Base-by-base conservation (phyloP, 2,888 invertebrate genomes). In the Litoditis marina region DNA sequence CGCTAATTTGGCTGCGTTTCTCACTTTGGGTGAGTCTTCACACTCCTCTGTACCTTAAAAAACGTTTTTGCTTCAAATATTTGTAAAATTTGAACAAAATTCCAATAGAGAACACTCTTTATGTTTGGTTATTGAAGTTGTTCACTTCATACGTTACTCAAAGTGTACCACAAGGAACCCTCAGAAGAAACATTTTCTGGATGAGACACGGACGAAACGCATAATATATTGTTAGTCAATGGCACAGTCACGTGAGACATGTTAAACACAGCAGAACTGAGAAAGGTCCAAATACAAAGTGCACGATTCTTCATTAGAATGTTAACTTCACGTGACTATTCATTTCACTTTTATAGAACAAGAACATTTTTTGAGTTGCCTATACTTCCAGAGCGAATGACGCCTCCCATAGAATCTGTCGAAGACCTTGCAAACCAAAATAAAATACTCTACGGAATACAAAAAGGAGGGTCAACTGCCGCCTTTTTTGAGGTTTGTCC, bases 1-100 rank as follows among this genome's bases (percentile, higher is more conserved):
- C 44, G 98, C 98, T 65, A 98, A 98, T 85, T 87, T 98, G 78
- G 94, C 94, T 25, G 96, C 98, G 3, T 96, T 96, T 84, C 88
- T 98, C 63, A 98, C 96, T 16, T 91, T 95, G 63, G 94, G 95
- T 61, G 59, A 63, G 5, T 19, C 11, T 25, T 39, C 5, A n/a
- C 31, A 19, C n/a, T 13, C 49, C 49, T 22, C 13, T 16, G 19
- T 47, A n/a, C 11, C 22, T 47, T 1, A 47, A 47, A 11, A 47
- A 47, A 47, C 8, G 11, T 8, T 22, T n/a, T n/a, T n/a, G n/a
- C n/a, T n/a, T n/a, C n/a, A n/a, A n/a, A 13, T 13, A 36, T 36
- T 36, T 36, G 8, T 36, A 36, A 36, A 36, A 36, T 36, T 36
- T 36, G 13, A 36, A 36, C n/a, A n/a, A n/a, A n/a, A n/a, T n/a